Evolutionary conservation across 2,113 vertebrate species (phyloP).

Genomic region (Centrocercus urophasianus): DNA sequence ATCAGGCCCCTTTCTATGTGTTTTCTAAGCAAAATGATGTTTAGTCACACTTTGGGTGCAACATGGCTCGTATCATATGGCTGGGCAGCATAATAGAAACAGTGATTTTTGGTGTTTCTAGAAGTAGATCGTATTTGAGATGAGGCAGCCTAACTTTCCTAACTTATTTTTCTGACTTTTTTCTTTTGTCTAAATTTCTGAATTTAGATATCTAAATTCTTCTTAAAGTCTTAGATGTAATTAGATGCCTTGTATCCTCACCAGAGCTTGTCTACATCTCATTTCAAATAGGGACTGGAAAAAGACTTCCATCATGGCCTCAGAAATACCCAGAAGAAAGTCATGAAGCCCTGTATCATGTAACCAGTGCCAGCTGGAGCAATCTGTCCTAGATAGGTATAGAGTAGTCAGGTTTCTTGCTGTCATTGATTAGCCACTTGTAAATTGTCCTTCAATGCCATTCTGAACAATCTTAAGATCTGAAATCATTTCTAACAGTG

Average conservation of each 20-base stretch:
- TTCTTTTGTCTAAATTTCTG: too few species aligned
- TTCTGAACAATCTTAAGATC: constrained; percentile 23
- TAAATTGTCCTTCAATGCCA: not conserved
- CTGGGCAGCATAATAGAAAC: not conserved
- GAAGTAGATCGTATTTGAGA: not conserved
- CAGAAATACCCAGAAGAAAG: not conserved
- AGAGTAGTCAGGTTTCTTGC: not conserved
- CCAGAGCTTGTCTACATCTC: not conserved
- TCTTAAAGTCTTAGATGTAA: not conserved
- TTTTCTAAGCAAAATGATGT: not conserved
- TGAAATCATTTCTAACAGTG: constrained; percentile 43
- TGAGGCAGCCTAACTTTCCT: not conserved
- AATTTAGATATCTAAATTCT: not conserved
- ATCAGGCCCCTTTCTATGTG: not conserved
- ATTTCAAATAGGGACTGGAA: not conserved
- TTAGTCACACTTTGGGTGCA: not conserved
- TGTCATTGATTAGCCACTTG: not conserved
- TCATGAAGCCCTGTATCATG: not conserved
- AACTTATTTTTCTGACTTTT: too few species aligned
- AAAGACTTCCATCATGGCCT: not conserved
- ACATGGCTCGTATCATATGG: fast-evolving
- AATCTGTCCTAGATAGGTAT: not conserved
- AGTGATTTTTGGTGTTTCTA: not conserved
- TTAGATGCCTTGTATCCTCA: not conserved
- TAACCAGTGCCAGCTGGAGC: not conserved